Evolutionary conservation across 2,888 invertebrate species (phyloP).

Genomic region (Creontiades dilutus): DNA sequence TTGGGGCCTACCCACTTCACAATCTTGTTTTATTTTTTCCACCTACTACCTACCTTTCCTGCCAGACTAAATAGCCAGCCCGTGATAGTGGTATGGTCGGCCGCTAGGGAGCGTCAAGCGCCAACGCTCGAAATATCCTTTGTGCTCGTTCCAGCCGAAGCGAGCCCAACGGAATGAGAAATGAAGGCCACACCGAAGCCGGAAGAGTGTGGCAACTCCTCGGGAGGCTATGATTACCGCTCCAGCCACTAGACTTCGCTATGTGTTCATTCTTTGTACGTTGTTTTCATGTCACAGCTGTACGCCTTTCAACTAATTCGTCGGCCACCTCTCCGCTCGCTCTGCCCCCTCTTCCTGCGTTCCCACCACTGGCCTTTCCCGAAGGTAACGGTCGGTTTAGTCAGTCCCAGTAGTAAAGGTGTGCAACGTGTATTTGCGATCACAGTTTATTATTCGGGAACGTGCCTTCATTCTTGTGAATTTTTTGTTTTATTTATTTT

Average conservation of each 20-base stretch:
- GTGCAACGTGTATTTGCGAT: constrained; percentile 35
- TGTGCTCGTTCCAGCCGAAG: no score
- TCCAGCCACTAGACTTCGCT: constrained; percentile 47
- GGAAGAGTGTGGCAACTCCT: neutral
- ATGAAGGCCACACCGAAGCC: neutral
- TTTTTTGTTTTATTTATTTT: neutral
- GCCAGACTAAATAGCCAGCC: no score
- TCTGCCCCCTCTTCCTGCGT: constrained; percentile 28
- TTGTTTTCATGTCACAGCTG: constrained; percentile 59
- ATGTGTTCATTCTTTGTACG: neutral
- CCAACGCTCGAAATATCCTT: no score
- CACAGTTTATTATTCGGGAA: constrained; percentile 45
- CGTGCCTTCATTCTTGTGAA: constrained; percentile 15
- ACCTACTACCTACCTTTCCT: no score
- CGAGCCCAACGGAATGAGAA: no score
- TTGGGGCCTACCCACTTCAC: no score
- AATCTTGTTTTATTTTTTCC: no score
- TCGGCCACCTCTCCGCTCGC: neutral
- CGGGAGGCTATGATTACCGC: neutral
- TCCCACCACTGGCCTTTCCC: constrained; percentile 50
- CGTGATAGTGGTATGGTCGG: no score
- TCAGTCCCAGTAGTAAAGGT: constrained; percentile 59
- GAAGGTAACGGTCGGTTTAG: constrained; percentile 62
- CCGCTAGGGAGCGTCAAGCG: no score
- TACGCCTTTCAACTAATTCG: constrained; percentile 27